phyloP scores from a whole-genome alignment of 2,797 vertebrate species.

The Cheirogaleus major region DNA sequence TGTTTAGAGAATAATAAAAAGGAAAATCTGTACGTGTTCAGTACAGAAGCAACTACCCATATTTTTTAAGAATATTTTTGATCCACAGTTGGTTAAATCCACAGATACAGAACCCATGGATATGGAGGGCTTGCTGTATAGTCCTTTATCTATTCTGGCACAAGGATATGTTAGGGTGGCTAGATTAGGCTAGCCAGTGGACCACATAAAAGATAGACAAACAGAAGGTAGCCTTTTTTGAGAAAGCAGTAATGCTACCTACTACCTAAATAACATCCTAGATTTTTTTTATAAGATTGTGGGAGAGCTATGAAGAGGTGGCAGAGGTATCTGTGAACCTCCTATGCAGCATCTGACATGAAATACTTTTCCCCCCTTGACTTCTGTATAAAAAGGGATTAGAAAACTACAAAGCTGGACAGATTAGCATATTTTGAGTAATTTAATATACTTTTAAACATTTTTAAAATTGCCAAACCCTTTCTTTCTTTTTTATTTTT shows the following conservation, averaged over 20 bases:
- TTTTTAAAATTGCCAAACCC: background rate
- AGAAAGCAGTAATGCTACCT: background rate
- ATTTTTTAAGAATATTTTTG: background rate
- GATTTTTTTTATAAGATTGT: background rate
- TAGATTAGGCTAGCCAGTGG: background rate
- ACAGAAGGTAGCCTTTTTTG: background rate
- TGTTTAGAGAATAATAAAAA: background rate
- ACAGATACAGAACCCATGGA: background rate
- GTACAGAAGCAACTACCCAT: background rate
- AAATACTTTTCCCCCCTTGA: background rate
- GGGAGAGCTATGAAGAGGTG: background rate
- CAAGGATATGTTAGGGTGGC: background rate
- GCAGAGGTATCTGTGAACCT: background rate
- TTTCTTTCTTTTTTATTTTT: too few species aligned
- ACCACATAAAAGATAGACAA: background rate
- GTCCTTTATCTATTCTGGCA: background rate
- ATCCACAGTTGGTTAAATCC: background rate
- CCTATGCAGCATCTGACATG: background rate
- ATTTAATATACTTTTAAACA: slow-evolving; percentile 7
- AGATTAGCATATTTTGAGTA: slow-evolving; percentile 20
- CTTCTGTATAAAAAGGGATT: background rate
- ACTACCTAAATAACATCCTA: background rate
- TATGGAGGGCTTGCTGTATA: background rate
- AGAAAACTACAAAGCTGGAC: background rate
- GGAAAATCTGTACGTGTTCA: background rate